These are phyloP conservation scores for Apodemia zela DNA, from an alignment of 2,888 invertebrate species.

Conservation along the genomic window DNA sequence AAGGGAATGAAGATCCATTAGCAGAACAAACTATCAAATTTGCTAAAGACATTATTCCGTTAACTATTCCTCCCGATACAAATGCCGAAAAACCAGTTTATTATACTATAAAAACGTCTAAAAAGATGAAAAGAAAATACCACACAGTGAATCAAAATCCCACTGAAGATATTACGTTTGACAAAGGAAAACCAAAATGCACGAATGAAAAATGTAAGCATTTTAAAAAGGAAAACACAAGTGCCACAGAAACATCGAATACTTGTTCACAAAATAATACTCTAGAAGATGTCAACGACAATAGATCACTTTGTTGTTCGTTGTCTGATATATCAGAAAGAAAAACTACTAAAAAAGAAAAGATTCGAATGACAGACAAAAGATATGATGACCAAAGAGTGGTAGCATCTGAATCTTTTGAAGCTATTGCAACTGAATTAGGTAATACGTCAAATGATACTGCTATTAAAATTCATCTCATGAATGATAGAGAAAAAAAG, in stretches of 20 bases:
- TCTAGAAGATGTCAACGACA: constrained; percentile 57
- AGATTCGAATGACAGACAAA: constrained; percentile 33
- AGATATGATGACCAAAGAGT: constrained; percentile 41
- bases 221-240: constrained; percentile 44
- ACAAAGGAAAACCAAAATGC: constrained; percentile 44
- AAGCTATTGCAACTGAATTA: constrained; percentile 58
- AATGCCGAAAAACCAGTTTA: constrained; percentile 43
- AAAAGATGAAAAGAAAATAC: constrained; percentile 39
- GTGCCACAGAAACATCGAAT: constrained; percentile 46
- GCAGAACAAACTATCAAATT: constrained; percentile 59
- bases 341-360: constrained; percentile 42
- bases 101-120: constrained; percentile 57
- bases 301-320: constrained; percentile 56
- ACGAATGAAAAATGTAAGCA: constrained; percentile 41
- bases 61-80: constrained; percentile 53
- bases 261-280: constrained; percentile 49
- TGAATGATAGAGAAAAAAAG: constrained; percentile 61
- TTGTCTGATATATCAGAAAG: constrained; percentile 57
- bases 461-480: constrained; percentile 64
- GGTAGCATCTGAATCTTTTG: constrained; percentile 56
- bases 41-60: constrained; percentile 57
- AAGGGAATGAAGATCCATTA: constrained; percentile 43
- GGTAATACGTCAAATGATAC: constrained; percentile 42
- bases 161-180: constrained; percentile 35
- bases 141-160: constrained; percentile 18